A percentile compares a stretch with the other conserved stretches of the same genome.
Conservation (phyloP, 2,113 vertebrate species). For the Psittacula cyanocephala region DNA sequence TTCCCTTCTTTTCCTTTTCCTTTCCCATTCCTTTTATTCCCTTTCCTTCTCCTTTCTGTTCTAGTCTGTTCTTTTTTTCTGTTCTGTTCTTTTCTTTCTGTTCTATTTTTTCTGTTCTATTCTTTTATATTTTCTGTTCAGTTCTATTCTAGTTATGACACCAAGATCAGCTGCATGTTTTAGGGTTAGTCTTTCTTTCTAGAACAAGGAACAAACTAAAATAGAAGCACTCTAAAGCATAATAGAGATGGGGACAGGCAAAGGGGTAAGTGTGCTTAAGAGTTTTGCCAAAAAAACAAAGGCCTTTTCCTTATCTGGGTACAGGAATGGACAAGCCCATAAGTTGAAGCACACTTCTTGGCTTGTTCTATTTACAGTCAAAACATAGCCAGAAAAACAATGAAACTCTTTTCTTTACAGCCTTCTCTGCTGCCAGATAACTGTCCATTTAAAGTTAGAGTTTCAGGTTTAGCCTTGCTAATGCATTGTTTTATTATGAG, state of each 20-base stretch:
- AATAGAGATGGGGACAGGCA: not conserved
- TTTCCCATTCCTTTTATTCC: no score
- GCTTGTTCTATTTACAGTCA: not conserved
- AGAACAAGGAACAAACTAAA: not conserved
- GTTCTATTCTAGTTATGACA: not conserved
- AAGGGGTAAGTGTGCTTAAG: not conserved
- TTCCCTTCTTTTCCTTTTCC: no score
- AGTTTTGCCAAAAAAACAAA: not conserved
- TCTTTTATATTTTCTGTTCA: not conserved
- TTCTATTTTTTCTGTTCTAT: not conserved
- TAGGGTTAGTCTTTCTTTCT: not conserved
- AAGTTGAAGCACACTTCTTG: not conserved
- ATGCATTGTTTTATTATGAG: not conserved
- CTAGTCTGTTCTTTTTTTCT: not conserved
- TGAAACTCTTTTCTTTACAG: not conserved
- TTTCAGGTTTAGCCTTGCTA: not conserved
- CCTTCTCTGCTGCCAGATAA: not conserved
- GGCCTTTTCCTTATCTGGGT: not conserved
- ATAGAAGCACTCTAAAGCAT: not conserved
- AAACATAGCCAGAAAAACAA: not conserved
- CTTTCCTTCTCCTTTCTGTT: not conserved
- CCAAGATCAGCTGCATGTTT: not conserved
- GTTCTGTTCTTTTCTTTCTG: no score
- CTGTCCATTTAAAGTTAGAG: not conserved
- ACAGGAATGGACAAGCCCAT: not conserved